A percentile compares a stretch with the other conserved stretches of the same genome.
Conservation (phyloP, 2,888 invertebrate species). For the Pseudococcus viburni region DNA sequence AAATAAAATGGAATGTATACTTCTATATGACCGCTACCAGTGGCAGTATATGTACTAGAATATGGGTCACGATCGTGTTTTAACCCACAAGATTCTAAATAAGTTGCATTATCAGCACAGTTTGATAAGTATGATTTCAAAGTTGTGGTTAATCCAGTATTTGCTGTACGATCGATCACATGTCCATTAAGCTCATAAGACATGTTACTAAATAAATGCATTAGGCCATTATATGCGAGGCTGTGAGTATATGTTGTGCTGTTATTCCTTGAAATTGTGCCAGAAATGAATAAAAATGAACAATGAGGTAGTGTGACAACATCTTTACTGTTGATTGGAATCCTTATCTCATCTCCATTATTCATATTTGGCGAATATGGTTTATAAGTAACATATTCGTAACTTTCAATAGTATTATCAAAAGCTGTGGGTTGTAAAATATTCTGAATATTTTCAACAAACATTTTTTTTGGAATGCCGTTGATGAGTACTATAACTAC, state of each 20-base stretch:
- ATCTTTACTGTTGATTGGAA: neutral
- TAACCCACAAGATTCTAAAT: neutral
- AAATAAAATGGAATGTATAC: neutral
- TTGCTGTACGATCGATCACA: neutral
- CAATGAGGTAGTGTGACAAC: neutral
- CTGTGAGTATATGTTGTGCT: neutral
- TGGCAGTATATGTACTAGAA: neutral
- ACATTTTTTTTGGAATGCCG: neutral
- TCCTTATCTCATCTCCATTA: neutral
- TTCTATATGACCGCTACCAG: neutral
- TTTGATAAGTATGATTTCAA: neutral
- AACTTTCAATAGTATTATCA: neutral
- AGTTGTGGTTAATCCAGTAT: neutral
- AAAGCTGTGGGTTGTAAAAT: neutral
- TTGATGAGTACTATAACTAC: too few relatives aligned
- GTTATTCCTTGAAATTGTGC: neutral
- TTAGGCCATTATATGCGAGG: neutral
- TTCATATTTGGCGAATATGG: neutral
- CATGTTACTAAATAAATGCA: neutral
- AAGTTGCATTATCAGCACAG: neutral
- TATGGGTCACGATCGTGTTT: neutral
- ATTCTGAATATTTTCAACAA: neutral
- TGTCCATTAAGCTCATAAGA: neutral
- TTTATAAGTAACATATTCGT: neutral
- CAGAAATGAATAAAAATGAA: neutral